phyloP scores from a whole-genome alignment of 1,140 invertebrate genomes.

The Dinothrombium tinctorium region DNA sequence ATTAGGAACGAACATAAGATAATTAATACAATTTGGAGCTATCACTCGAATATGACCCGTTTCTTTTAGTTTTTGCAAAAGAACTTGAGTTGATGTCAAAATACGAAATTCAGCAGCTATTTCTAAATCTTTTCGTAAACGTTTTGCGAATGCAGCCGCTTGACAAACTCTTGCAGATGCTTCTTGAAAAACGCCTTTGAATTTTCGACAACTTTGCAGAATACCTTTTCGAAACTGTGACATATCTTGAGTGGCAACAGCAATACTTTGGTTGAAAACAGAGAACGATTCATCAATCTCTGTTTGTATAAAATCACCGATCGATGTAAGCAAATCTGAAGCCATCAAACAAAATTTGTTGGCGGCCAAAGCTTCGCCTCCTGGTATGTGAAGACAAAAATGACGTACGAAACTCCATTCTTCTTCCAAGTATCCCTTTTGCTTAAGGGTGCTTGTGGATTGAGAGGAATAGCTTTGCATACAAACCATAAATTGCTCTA shows the following conservation, averaged over 20 bases:
- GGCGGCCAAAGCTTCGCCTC: constrained; percentile 36
- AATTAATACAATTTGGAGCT: constrained; percentile 21
- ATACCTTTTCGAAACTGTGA: constrained; percentile 28
- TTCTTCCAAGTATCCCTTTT: constrained; percentile 50
- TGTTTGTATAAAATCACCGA: constrained; percentile 26
- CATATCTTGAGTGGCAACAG: not conserved
- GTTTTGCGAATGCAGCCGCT: constrained; percentile 49
- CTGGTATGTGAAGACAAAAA: constrained; percentile 39
- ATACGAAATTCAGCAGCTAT: constrained; percentile 27
- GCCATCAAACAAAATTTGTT: constrained; percentile 35
- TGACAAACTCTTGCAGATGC: constrained; percentile 52
- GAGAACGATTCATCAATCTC: constrained; percentile 27
- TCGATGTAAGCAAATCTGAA: constrained; percentile 26
- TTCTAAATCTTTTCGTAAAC: constrained; percentile 41
- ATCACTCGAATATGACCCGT: constrained; percentile 23
- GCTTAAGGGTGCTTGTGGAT: constrained; percentile 21
- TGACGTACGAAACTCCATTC: constrained; percentile 50
- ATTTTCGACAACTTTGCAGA: constrained; percentile 43
- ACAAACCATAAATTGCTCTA: not conserved
- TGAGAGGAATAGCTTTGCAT: not conserved
- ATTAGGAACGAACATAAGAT: constrained; percentile 25
- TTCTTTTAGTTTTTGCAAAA: constrained; percentile 21
- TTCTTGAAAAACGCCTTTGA: constrained; percentile 44
- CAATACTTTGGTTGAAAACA: constrained; percentile 17
- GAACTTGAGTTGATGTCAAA: constrained; percentile 17